Base-by-base conservation (phyloP, 2,113 vertebrate genomes). In the Taurulus bubalis region DNA sequence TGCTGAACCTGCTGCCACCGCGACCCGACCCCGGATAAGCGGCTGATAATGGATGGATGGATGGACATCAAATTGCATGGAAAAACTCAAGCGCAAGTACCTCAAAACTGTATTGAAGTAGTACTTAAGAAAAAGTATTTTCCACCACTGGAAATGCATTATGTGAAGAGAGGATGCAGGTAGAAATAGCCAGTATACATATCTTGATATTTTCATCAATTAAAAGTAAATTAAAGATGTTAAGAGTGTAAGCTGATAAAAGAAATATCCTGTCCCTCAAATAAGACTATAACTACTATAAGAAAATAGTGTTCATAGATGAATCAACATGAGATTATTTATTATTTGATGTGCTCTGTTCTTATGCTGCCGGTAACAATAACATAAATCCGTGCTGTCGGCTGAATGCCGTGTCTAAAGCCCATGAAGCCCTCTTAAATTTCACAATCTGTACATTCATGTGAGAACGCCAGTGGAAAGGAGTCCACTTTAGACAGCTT, bases 401-500 rank as follows among this genome's bases (percentile, higher is more conserved):
- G 10, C 70, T 49, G 53, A 80, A 78, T 16, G 24, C 55, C 65
- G 69, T 3, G 1, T 73, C 64, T 67, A n/a, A 47, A 47, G 75
- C 45, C 74, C 70, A 63, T 63, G 79, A 65, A 83, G 66, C 30
- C 59, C 85, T 78, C 60, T 81, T 53, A 16, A 72, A 82, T 68
- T 86, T 66, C 81, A 68, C 72, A 76, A 87, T 78, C 34, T 58
- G 47, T 36, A 71, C 73, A 55, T 74, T 79, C 40, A 72, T 53
- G 40, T 11, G 72, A 81, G 73, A 74, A 80, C 62, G 53, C 40
- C 34, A 1, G 38, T 66, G 73, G 65, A 86, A 80, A 67, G 65
- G 65, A 62, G 72, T 71, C 77, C 89, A 82, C 85, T 86, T 88
- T 53, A 71, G 82, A 80, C 34, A 40, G 60, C 80, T 72, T 87